Evolutionary conservation across 1,140 invertebrate genomes (phyloP), one percentile per base, ranked within the genome.

Genomic region (Neodiprion virginianus): DNA sequence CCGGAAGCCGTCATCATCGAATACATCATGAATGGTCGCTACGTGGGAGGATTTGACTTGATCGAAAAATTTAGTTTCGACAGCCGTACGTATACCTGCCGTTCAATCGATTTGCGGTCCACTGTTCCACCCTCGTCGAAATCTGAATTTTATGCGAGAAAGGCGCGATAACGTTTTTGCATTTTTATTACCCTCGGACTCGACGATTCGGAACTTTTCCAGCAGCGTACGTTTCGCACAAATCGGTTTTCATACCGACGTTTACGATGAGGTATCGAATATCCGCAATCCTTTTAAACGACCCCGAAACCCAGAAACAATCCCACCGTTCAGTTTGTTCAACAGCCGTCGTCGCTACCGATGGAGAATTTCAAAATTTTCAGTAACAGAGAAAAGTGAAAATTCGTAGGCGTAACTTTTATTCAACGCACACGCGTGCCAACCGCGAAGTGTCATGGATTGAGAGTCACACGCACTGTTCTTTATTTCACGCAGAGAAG

Each of bases 1-100:
- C 53, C 53, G 8, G 53, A 61, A 61, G 53, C 53, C 5, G 53
- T 8, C 11, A 61, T 61, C n/a, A 61, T 61, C n/a, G 53, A 61
- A 61, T 61, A 61, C 53, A 61, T 61, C 53, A 61, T 61, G 53
- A 61, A 61, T 14, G 53, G 53, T 12, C n/a, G 53, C 53, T 61
- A 61, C 53, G 53, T 61, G 53, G 53, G 53, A 61, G 53, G 53
- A 8, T 61, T 61, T 61, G 53, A 61, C 53, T 61, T 8, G 53
- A 61, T 61, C 53, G 53, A 61, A 61, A 61, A 61, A 61, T 61
- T 61, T 17, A 61, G 53, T 17, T 61, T 61, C 53, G 53, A 61
- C n/a, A 61, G n/a, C 53, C 53, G 53, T 61, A 61, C 53, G 53
- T 61, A 61, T 17, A 14, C 1, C 28, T 40, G 53, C 0, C 8